These are phyloP conservation scores for Coendou prehensilis DNA, from an alignment of 2,797 vertebrate genomes.

Conservation along the genomic window DNA sequence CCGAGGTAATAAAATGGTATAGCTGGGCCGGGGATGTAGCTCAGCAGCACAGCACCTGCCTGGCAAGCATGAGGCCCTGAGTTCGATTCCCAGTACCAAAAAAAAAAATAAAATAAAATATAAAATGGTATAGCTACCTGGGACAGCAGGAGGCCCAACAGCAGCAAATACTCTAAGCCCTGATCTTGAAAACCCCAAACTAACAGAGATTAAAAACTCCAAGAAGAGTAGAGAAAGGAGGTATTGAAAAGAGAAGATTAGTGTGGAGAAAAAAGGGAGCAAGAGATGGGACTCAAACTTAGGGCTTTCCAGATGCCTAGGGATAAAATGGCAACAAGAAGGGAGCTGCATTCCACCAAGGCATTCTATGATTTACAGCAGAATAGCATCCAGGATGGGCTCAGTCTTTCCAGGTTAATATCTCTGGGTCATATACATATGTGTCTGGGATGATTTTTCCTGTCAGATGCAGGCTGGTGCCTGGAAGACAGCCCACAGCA, in stretches of 20 bases:
- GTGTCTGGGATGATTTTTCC: constrained; percentile 4
- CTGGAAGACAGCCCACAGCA: constrained; percentile 19
- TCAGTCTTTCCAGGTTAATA: background rate
- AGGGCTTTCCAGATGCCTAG: background rate
- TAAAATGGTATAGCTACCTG: background rate
- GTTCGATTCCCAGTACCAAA: too few relatives aligned
- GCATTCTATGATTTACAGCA: background rate
- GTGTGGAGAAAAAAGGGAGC: background rate
- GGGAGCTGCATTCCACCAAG: background rate
- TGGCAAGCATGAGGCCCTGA: too few relatives aligned
- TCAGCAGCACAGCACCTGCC: too few relatives aligned
- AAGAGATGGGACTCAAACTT: background rate
- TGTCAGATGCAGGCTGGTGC: constrained; percentile 22
- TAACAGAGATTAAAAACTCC: constrained; percentile 4
- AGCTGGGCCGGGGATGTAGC: background rate
- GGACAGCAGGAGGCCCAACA: background rate
- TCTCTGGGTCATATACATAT: background rate
- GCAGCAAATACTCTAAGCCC: background rate
- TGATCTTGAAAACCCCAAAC: constrained; percentile 39
- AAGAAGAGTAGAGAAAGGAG: background rate
- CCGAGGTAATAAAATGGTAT: background rate
- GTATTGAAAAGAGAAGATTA: background rate
- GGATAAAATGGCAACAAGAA: background rate
- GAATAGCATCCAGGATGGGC: background rate
- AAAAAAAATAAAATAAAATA: too few relatives aligned